phyloP scores from a whole-genome alignment of 2,888 invertebrate genomes.

The Stenoptilia bipunctidactyla region DNA sequence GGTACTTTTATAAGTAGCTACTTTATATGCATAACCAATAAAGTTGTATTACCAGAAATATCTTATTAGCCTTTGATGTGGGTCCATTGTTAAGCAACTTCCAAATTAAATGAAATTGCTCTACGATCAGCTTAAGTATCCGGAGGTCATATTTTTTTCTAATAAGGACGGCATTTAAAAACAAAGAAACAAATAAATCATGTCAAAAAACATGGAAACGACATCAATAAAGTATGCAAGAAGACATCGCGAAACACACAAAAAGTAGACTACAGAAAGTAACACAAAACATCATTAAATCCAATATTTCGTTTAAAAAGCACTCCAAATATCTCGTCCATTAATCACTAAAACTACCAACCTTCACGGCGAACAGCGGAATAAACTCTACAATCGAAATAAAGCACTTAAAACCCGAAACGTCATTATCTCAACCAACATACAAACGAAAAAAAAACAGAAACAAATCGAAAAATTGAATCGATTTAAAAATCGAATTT shows the following conservation, averaged over 20 bases:
- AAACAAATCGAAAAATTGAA: constrained; percentile 68
- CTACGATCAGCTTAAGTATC: constrained; percentile 18
- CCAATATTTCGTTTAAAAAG: constrained; percentile 70
- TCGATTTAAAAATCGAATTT: constrained; percentile 68
- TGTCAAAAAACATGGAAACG: too few species aligned
- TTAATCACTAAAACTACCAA: constrained; percentile 70
- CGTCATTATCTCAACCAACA: constrained; percentile 71
- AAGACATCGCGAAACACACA: constrained; percentile 6
- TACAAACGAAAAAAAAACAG: constrained; percentile 37
- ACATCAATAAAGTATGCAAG: too few species aligned
- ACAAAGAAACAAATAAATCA: too few species aligned
- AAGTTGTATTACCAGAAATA: too few species aligned
- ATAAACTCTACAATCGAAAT: constrained; percentile 71
- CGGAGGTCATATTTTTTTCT: too few species aligned
- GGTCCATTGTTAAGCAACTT: constrained; percentile 24
- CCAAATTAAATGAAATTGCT: constrained; percentile 21
- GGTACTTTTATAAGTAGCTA: too few species aligned
- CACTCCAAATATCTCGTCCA: constrained; percentile 66
- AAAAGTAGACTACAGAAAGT: constrained; percentile 24
- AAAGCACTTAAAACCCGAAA: constrained; percentile 69
- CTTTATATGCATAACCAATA: too few species aligned
- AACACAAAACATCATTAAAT: constrained; percentile 67
- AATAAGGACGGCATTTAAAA: too few species aligned
- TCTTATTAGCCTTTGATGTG: constrained; percentile 26
- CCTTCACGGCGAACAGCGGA: constrained; percentile 64